phyloP scores from a whole-genome alignment of 2,797 vertebrate genomes.

The Otolemur crassicaudatus region DNA sequence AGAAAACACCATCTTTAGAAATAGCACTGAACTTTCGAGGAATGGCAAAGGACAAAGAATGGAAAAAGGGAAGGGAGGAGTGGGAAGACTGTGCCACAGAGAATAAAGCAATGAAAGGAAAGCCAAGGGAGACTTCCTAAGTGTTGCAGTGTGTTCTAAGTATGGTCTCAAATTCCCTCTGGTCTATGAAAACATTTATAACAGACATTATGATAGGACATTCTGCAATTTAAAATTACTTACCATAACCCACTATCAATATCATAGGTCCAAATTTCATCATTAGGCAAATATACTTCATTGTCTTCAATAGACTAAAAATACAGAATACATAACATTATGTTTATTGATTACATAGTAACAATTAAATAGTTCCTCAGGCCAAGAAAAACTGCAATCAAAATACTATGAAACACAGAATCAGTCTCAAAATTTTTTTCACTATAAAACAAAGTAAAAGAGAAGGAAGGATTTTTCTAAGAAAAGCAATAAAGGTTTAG shows the following conservation, averaged over 20 bases:
- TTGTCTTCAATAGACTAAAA: constrained; percentile 94
- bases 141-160: not conserved
- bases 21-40: not conserved
- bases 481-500: constrained; percentile 26
- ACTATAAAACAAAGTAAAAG: constrained; percentile 51
- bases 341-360: constrained; percentile 56
- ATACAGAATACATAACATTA: constrained; percentile 74
- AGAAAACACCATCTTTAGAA: constrained; percentile 13
- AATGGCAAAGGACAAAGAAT: not conserved
- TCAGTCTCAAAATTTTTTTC: constrained; percentile 38
- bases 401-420: constrained; percentile 59
- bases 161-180: not conserved
- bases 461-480: constrained; percentile 42
- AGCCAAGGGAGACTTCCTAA: not conserved
- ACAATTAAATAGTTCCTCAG: constrained; percentile 16
- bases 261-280: constrained; percentile 97
- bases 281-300: constrained; percentile 95
- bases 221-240: constrained; percentile 79
- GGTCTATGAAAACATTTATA: constrained; percentile 6
- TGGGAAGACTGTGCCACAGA: not conserved
- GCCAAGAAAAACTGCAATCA: constrained; percentile 50
- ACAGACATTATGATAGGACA: not conserved
- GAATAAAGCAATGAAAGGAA: not conserved
- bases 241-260: constrained; percentile 94
- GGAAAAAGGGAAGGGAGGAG: not conserved